Evolutionary conservation across 2,797 vertebrate genomes (phyloP), one percentile per base, ranked within the genome.

Genomic region (Triplophysa bombifrons): DNA sequence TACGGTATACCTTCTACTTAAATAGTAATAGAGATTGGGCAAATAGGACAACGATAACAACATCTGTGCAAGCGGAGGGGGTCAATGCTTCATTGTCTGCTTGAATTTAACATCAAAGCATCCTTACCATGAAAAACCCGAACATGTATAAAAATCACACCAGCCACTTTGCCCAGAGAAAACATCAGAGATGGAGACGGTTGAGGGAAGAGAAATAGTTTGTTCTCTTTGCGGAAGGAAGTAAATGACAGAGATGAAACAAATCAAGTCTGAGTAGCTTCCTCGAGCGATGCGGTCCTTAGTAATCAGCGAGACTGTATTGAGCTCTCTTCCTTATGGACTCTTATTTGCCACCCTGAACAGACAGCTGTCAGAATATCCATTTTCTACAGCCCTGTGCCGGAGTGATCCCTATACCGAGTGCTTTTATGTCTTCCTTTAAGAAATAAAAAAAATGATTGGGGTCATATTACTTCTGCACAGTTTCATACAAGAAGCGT

Each of bases 221-320:
- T 89, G 82, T 87, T 90, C 81, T 88, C 73, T 72, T 86, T 87
- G 83, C 72, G 66, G 86, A 83, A 86, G 86, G 88, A 90, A 88
- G 90, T 90, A 90, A 92, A 92, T 90, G 91, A 86, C 88, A 87
- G 82, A 90, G 90, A 92, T 92, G 86, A 92, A 92, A 91, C 89
- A 92, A 92, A 93, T 93, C 87, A 91, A 88, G 82, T 89, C 85
- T 87, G 85, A 88, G 87, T 90, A 86, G 86, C 81, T 85, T 76
- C 58, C 22, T 88, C 83, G 83, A 65, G 82, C 89, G 89, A 86
- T 85, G 87, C 87, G 87, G 91, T 92, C 91, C 87, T 92, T 90
- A 91, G 90, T 89, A 91, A 94, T 94, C 91, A 93, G 89, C 84
- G 87, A 85, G 85, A 87, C 87, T 83, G 87, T 88, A 91, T 89